Evolutionary conservation across 2,888 invertebrate genomes (phyloP).

Genomic region (Polydrusus pterygomalis): DNA sequence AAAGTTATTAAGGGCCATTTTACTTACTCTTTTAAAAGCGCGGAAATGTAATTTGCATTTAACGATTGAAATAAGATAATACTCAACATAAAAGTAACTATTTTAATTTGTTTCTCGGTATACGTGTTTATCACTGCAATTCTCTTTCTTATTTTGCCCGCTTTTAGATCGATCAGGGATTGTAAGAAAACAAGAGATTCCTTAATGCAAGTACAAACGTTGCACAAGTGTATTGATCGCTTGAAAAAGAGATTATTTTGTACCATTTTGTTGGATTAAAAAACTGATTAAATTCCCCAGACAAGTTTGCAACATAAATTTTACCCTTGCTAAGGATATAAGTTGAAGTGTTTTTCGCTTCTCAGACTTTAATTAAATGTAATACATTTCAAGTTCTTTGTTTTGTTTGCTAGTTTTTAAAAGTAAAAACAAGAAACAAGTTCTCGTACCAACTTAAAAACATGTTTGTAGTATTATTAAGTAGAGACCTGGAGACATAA

Average conservation of each 20-base stretch:
- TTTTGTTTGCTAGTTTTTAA: not conserved
- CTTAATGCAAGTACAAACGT: not conserved
- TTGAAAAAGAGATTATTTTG: constrained; percentile 2
- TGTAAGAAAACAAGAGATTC: not conserved
- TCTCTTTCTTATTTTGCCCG: too few relatives aligned
- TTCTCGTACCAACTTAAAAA: not conserved
- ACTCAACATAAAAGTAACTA: too few relatives aligned
- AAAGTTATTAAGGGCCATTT: too few relatives aligned
- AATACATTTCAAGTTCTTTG: constrained; percentile 26
- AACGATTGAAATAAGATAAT: too few relatives aligned
- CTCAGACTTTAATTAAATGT: constrained; percentile 47
- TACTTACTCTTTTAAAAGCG: too few relatives aligned
- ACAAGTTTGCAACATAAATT: constrained; percentile 26
- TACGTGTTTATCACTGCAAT: too few relatives aligned
- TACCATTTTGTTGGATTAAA: constrained; percentile 17
- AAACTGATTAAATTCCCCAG: constrained; percentile 27
- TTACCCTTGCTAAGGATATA: constrained; percentile 17
- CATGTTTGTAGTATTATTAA: too few relatives aligned
- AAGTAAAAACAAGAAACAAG: not conserved
- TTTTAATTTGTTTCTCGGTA: too few relatives aligned
- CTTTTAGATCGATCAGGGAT: too few relatives aligned
- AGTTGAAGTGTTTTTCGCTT: constrained; percentile 27
- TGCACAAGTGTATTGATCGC: not conserved
- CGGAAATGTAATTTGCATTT: too few relatives aligned
- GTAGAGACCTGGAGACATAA: too few relatives aligned